Base-by-base conservation (phyloP, 2,888 invertebrate species). In the Stegana nigrithorax region DNA sequence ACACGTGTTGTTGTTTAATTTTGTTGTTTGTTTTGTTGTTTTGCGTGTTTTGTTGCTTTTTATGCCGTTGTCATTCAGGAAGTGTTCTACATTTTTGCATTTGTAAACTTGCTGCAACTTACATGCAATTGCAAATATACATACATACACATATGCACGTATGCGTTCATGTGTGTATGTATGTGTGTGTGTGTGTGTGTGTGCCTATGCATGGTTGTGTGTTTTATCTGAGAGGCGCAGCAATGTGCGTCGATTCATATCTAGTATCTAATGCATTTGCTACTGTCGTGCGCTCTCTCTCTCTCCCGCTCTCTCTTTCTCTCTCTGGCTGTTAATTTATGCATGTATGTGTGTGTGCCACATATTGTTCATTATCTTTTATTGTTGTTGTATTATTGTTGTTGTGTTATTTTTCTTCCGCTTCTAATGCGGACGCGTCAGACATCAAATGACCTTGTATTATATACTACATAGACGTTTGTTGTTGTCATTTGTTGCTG, bases 351-450 rank as follows among this genome's bases (percentile, higher is more conserved):
- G 36, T 55, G 53, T 45, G 21, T 45, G 23, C 23, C 45, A 45
- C 8, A 25, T 47, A n/a, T 39, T 12, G 10, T 14, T 42, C 14
- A 14, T 42, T 42, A 17, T 42, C 2, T 42, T 42, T 42, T 4
- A 14, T 50, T 14, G 25, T 26, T 50, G 25, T 50, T 50, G 26
- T 10, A 26, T 50, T 26, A 6, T 23, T 50, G 26, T n/a, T 50
- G n/a, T 70, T 66, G 66, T 64, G 71, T 70, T 70, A 65, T 76
- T 76, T 73, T 71, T 75, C 78, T 75, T 75, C 78, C 75, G 75
- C 76, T 78, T 78, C 73, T 76, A 73, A 74, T 67, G 70, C 67
- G 63, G 64, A 59, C 64, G 68, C 71, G 70, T 72, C 72, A 69
- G 71, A 72, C 73, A 59, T 67, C 59, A 55, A 62, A 58, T 78